Evolutionary conservation across 2,888 invertebrate genomes (phyloP).

Genomic region (Conomelus anceps): DNA sequence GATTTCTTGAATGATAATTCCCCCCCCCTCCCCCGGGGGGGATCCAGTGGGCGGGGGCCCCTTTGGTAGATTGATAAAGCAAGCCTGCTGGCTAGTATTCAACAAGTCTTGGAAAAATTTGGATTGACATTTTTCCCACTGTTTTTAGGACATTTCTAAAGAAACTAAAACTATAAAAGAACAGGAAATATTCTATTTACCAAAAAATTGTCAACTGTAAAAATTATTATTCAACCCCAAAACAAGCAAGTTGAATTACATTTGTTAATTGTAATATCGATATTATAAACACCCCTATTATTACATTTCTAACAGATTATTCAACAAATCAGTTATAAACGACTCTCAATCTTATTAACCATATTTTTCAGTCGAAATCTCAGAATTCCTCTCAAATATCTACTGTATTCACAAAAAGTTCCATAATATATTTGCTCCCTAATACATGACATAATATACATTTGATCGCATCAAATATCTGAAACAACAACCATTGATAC

Average conservation of each 20-base stretch:
- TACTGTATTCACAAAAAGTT: neutral
- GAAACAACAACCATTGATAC: neutral
- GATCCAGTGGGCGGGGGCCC: too few relatives aligned
- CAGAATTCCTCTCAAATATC: neutral
- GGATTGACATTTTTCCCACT: too few relatives aligned
- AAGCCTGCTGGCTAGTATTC: too few relatives aligned
- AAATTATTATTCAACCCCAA: neutral
- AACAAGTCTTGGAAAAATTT: too few relatives aligned
- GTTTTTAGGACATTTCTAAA: too few relatives aligned
- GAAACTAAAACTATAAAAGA: too few relatives aligned
- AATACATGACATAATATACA: neutral
- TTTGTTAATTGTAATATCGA: neutral
- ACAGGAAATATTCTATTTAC: neutral
- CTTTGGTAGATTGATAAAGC: too few relatives aligned
- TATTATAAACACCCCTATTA: neutral
- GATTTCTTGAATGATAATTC: too few relatives aligned
- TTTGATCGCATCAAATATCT: neutral
- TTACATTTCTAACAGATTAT: neutral
- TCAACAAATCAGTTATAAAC: neutral
- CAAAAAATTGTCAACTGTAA: neutral
- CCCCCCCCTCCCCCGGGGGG: too few relatives aligned
- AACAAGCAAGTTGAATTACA: neutral
- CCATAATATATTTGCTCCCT: neutral
- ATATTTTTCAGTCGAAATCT: neutral
- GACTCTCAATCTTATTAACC: neutral